Evolutionary conservation across 2,888 invertebrate species (phyloP).

Genomic region (Uloborus plumipes): DNA sequence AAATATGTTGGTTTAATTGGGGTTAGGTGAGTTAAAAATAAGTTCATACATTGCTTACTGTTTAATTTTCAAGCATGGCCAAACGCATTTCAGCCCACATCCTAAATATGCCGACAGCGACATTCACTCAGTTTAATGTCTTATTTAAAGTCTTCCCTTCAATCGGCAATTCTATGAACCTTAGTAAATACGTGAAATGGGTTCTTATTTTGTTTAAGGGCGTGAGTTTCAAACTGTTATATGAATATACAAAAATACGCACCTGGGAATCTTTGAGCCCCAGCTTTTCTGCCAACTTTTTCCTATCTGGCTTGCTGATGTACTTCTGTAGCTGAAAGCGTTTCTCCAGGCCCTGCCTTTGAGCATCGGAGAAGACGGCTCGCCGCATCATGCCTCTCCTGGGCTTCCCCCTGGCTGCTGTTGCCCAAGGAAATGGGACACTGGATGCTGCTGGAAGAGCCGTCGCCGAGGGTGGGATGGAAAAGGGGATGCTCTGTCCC

Average conservation of each 20-base stretch:
- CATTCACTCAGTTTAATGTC: too few species aligned
- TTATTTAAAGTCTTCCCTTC: too few species aligned
- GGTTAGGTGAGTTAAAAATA: too few species aligned
- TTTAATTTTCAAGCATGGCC: too few species aligned
- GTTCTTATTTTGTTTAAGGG: too few species aligned
- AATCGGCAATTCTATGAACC: too few species aligned
- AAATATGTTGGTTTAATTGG: too few species aligned
- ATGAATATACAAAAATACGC: slow-evolving; percentile 65
- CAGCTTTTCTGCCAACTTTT: slow-evolving; percentile 94
- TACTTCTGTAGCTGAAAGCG: slow-evolving; percentile 97
- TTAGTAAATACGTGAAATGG: too few species aligned
- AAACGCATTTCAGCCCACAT: too few species aligned
- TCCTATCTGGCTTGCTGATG: slow-evolving; percentile 97
- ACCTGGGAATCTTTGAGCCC: slow-evolving; percentile 98
- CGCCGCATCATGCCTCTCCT: slow-evolving; percentile 96
- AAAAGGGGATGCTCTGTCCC: slow-evolving; percentile 26
- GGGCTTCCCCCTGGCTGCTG: slow-evolving; percentile 91
- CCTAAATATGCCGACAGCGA: too few species aligned
- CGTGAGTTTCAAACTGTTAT: too few species aligned
- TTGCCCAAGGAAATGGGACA: slow-evolving; percentile 84
- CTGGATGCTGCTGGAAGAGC: slow-evolving; percentile 36
- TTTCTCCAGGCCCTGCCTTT: slow-evolving; percentile 94
- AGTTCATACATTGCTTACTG: too few species aligned
- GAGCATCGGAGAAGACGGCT: slow-evolving; percentile 96
- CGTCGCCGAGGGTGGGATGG: background rate